These are phyloP conservation scores for Zygaena filipendulae DNA, from an alignment of 2,888 invertebrate species.

Conservation along the genomic window DNA sequence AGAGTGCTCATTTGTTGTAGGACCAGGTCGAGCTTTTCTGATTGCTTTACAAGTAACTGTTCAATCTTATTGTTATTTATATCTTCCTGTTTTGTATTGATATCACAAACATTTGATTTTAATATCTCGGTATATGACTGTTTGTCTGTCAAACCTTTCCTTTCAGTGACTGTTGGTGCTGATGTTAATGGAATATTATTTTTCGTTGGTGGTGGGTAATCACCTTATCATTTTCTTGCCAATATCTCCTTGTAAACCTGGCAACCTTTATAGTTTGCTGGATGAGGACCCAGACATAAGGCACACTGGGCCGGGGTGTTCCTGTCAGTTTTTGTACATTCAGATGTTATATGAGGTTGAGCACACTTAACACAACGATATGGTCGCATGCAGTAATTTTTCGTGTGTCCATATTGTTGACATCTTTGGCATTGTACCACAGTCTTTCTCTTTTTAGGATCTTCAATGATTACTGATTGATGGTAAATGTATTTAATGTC, in stretches of 20 bases:
- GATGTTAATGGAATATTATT: no score
- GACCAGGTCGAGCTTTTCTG: conserved; percentile 8
- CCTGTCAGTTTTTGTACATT: conserved; percentile 13
- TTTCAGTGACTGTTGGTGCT: conserved; percentile 5
- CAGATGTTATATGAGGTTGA: conserved; percentile 1
- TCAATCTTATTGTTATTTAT: neutral
- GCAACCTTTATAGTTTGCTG: conserved; percentile 14
- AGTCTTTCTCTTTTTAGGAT: conserved; percentile 4
- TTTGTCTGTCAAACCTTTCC: conserved; percentile 1
- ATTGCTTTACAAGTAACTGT: neutral
- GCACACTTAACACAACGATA: conserved; percentile 1
- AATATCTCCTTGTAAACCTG: conserved; percentile 13
- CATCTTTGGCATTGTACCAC: neutral
- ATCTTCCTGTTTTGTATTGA: neutral
- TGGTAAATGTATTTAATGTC: no score
- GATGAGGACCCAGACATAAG: conserved; percentile 11
- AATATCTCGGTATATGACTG: neutral
- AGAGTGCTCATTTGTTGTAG: conserved; percentile 10
- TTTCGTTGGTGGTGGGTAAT: neutral
- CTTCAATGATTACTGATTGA: conserved; percentile 1
- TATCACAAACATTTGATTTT: neutral
- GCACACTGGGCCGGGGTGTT: conserved; percentile 11
- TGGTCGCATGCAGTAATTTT: no score
- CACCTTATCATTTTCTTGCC: neutral
- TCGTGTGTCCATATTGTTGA: neutral